Conservation (phyloP, 2,797 vertebrate species). For the Anguilla obscura region DNA sequence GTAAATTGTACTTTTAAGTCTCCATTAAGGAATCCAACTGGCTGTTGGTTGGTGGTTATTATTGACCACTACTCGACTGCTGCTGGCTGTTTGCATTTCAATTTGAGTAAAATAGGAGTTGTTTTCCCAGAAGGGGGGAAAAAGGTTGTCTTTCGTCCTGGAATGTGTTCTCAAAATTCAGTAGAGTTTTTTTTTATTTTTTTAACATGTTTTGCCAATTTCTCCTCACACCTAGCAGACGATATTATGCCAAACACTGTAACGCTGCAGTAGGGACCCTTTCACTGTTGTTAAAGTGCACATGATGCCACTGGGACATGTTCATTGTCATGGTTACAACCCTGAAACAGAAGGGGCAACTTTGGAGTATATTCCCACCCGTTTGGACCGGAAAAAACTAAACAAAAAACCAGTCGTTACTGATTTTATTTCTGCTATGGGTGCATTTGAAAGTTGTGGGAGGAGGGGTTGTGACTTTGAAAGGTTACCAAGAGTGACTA, state of each 20-base stretch:
- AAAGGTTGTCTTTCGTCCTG: neutral
- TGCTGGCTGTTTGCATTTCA: neutral
- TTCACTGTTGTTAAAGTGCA: neutral
- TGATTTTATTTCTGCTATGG: neutral
- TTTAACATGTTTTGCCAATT: neutral
- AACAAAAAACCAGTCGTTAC: too few species aligned
- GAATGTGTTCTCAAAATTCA: neutral
- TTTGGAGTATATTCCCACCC: neutral
- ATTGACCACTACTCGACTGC: neutral
- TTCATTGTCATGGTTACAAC: neutral
- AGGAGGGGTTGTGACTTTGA: conserved; percentile 8
- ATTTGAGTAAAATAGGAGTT: neutral
- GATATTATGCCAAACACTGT: neutral
- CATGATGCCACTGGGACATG: neutral
- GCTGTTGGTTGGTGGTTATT: neutral
- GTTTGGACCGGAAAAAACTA: too few species aligned
- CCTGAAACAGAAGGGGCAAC: neutral
- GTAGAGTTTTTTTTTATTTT: neutral
- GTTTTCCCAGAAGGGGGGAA: neutral
- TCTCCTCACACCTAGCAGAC: neutral
- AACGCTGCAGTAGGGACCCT: neutral
- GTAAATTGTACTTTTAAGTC: neutral
- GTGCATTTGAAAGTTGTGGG: conserved; percentile 37
- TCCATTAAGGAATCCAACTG: neutral
- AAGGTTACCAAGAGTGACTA: conserved; percentile 80